Base-by-base conservation (phyloP, 2,113 vertebrate genomes). In the Labrus mixtus region DNA sequence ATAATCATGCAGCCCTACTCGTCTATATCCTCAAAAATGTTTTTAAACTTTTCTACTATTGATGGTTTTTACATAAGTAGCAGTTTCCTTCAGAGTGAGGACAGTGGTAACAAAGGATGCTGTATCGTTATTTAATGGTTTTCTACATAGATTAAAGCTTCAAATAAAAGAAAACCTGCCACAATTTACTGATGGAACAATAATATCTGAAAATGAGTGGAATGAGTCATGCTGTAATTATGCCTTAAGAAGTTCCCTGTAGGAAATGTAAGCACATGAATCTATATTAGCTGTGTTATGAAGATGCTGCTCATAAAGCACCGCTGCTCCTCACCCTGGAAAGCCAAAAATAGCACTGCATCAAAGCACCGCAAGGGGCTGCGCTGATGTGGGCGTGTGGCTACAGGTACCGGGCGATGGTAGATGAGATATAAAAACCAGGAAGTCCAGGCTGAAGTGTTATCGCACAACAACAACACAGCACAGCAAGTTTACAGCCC, bases 281-380 rank as follows among this genome's bases (percentile, higher is more conserved):
- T 77, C 20, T 57, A 16, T 75, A 50, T 57, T 57, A 56, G 62
- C 50, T 58, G 54, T 55, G 50, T 59, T 71, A 43, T 48, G 22
- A 71, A 75, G 17, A 58, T 55, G 53, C 2, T 59, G 50, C 65
- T 62, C 62, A 59, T 70, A 54, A 82, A 82, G 64, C 15, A 7
- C 73, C 59, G 73, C 59, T 64, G 33, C 59, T 61, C 29, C 54
- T 64, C 48, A 63, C 61, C 50, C 54, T 75, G 71, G 53, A 43
- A 62, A 55, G 50, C 36, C 68, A 68, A 79, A 87, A 87, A 90
- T 80, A 87, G 23, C 84, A n/a, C 36, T 68, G 73, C 80, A 72
- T 87, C 74, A 67, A 58, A 86, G 73, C 81, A 73, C 53, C 73
- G 68, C 79, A 64, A 58, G 33, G 65, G 43, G 51, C 71, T 62